Conservation (phyloP, 2,797 vertebrate species). For the Siniperca obscura region DNA sequence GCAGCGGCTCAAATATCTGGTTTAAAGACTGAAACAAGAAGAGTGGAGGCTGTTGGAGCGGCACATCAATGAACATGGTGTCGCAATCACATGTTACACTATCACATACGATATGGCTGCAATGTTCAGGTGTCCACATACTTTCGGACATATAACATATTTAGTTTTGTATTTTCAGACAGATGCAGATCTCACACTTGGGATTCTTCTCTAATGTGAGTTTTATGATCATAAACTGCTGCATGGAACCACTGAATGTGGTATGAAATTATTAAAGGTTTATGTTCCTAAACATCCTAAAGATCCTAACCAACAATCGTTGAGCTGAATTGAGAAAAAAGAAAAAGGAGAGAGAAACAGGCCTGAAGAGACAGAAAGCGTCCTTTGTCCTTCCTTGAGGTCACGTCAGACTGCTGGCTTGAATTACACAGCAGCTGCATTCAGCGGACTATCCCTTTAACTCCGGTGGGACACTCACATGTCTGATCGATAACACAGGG, state of each 20-base stretch:
- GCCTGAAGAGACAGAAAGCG: neutral
- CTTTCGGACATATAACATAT: neutral
- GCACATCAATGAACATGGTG: too few species aligned
- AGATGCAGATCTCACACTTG: too few species aligned
- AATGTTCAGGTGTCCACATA: neutral
- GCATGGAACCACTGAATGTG: neutral
- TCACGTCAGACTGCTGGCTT: neutral
- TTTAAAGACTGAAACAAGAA: too few species aligned
- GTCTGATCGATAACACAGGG: constrained; percentile 34
- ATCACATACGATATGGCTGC: neutral
- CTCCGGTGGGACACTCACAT: constrained; percentile 28
- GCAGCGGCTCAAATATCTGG: too few species aligned
- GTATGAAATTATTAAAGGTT: neutral
- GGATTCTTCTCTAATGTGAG: neutral
- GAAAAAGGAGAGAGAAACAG: too few species aligned
- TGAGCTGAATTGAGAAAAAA: too few species aligned
- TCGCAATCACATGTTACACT: too few species aligned
- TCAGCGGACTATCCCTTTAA: constrained; percentile 5
- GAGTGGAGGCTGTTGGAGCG: too few species aligned
- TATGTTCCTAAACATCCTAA: too few species aligned
- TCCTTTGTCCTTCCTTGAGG: constrained; percentile 28
- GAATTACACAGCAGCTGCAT: constrained; percentile 34
- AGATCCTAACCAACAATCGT: neutral
- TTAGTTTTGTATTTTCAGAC: neutral
- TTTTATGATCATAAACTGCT: neutral